Evolutionary conservation across 2,797 vertebrate species (phyloP).

Genomic region (Pyrocephalus nanus): DNA sequence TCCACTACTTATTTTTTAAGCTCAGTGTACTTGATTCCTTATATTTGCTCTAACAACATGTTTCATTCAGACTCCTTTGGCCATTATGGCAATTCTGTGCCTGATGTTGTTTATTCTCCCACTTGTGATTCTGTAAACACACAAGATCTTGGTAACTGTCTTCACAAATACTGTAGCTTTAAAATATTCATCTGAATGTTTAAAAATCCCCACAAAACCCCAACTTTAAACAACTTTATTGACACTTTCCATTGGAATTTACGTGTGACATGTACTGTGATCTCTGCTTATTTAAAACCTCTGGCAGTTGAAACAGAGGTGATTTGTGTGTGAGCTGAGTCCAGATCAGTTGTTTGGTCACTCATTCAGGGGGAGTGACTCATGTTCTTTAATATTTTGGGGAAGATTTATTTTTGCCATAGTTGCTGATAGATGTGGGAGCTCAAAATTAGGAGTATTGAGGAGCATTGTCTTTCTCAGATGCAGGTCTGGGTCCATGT

Average conservation of each 20-base stretch:
- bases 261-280: rapidly evolving
- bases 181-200: not conserved
- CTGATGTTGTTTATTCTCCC: not conserved
- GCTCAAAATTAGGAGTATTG: not conserved
- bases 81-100: not conserved
- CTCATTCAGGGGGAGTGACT: not conserved
- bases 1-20: not conserved
- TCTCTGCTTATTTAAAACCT: not conserved
- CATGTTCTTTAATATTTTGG: rapidly evolving
- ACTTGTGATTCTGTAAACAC: not conserved
- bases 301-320: not conserved
- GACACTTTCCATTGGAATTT: not conserved
- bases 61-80: not conserved
- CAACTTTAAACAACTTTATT: not conserved
- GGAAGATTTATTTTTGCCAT: not conserved
- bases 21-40: not conserved
- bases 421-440: not conserved
- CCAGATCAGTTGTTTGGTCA: not conserved
- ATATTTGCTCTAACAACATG: not conserved
- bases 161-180: not conserved
- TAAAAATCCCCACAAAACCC: not conserved
- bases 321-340: not conserved
- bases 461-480: not conserved
- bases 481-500: not conserved
- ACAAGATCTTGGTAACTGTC: not conserved